phyloP scores from a whole-genome alignment of 1,140 invertebrate genomes.

The Maconellicoccus hirsutus region DNA sequence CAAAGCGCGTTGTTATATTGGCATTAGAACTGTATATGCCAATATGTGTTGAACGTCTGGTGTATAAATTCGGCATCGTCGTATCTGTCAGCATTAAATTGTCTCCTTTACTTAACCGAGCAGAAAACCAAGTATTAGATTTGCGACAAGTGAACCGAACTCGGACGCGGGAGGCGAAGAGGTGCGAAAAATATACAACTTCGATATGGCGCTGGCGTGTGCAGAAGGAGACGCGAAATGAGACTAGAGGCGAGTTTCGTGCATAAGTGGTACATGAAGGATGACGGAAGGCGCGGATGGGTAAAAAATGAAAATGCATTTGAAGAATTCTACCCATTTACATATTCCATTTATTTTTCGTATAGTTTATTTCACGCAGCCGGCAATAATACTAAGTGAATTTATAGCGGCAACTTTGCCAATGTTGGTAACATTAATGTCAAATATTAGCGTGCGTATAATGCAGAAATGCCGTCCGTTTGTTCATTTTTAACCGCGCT shows the following conservation, averaged over 20 bases:
- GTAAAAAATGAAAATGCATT: neutral
- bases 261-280: neutral
- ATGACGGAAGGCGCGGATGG: neutral
- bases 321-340: conserved; percentile 12
- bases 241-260: too few species aligned
- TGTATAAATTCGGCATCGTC: neutral
- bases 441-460: conserved; percentile 13
- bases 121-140: neutral
- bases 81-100: neutral
- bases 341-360: conserved; percentile 17
- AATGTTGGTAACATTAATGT: conserved; percentile 16
- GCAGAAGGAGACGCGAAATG: too few species aligned
- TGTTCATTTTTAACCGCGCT: conserved; percentile 13
- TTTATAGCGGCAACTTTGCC: conserved; percentile 12
- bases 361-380: neutral
- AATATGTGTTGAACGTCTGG: neutral
- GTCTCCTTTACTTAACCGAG: conserved; percentile 7
- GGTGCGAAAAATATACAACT: neutral
- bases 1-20: neutral
- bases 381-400: conserved; percentile 17
- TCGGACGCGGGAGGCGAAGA: too few species aligned
- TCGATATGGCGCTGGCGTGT: too few species aligned
- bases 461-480: conserved; percentile 5
- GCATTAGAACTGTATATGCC: neutral
- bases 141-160: neutral